Conservation (phyloP, 2,113 vertebrate genomes). For the Oxyura jamaicensis region DNA sequence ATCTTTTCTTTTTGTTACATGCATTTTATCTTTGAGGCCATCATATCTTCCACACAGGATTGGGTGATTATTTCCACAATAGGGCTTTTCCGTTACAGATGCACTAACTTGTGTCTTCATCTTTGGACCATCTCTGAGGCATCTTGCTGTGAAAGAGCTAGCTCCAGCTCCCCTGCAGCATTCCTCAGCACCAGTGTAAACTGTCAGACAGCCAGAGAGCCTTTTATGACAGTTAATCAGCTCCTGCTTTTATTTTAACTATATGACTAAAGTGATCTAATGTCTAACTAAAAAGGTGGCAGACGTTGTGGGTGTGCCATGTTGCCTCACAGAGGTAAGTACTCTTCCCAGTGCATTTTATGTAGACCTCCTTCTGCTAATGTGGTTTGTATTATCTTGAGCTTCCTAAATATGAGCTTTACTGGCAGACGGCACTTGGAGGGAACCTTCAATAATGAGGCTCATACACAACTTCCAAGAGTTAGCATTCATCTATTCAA, state of each 20-base stretch:
- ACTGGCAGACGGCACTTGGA: background rate
- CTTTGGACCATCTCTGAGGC: background rate
- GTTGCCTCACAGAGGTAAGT: background rate
- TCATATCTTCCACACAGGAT: background rate
- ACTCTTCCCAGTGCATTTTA: background rate
- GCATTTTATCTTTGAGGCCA: background rate
- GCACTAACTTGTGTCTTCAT: background rate
- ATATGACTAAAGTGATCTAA: background rate
- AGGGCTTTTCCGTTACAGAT: background rate
- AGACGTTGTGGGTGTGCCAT: background rate
- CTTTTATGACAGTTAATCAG: background rate
- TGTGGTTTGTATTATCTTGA: background rate
- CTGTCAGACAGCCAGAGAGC: background rate
- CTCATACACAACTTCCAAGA: background rate
- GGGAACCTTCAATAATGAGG: background rate
- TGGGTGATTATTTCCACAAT: too few relatives aligned
- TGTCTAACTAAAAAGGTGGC: background rate
- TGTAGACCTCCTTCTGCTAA: background rate
- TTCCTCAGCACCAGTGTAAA: background rate
- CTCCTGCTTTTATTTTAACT: background rate
- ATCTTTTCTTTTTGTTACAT: background rate
- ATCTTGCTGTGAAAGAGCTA: background rate
- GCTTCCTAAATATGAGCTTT: background rate
- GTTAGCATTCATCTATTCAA: background rate
- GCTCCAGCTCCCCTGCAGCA: background rate